Percentiles rank a stretch among this genome's conserved stretches.
Evolutionary conservation across 2,797 vertebrate genomes (phyloP).

Genomic region (Sebastes trivittatus): DNA sequence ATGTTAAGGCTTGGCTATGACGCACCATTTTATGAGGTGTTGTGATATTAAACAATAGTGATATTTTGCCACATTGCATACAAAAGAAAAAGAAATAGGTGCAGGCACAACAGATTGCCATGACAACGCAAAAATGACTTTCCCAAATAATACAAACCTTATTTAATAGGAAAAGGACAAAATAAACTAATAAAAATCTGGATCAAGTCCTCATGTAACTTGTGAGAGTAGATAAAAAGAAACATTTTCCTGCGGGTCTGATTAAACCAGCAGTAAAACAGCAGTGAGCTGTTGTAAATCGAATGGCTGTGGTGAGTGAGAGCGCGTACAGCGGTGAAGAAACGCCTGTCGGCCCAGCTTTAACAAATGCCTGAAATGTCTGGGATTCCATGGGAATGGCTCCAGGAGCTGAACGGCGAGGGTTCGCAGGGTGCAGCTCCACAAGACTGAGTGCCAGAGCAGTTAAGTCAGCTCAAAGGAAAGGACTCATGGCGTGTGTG

Average conservation of each 20-base stretch:
- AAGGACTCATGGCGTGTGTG: slow-evolving; percentile 28
- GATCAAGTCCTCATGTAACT: not conserved
- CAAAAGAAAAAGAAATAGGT: not conserved
- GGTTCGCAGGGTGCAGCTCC: slow-evolving; percentile 74
- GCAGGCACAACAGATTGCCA: not conserved
- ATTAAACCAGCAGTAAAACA: slow-evolving; percentile 38
- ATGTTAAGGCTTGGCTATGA: not conserved
- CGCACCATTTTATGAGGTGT: slow-evolving; percentile 2
- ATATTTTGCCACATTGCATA: slow-evolving; percentile 4
- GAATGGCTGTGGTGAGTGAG: slow-evolving; percentile 26
- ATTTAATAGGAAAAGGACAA: not conserved
- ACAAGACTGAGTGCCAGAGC: slow-evolving; percentile 72
- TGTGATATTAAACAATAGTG: slow-evolving; percentile 3
- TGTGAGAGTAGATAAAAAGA: slow-evolving; percentile 14
- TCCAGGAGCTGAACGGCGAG: slow-evolving; percentile 68
- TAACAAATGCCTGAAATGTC: slow-evolving; percentile 79
- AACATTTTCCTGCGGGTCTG: slow-evolving; percentile 4
- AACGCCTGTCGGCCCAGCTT: slow-evolving; percentile 76
- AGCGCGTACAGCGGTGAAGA: slow-evolving; percentile 52
- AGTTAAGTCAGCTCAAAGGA: slow-evolving; percentile 74
- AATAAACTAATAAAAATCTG: slow-evolving; percentile 16
- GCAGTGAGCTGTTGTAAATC: slow-evolving; percentile 40
- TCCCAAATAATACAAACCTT: not conserved
- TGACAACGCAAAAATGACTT: not conserved
- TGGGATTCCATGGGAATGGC: slow-evolving; percentile 82